These are phyloP conservation scores for Archaeoteleia sp. DNA, from an alignment of 2,888 invertebrate genomes.

Conservation along the genomic window DNA sequence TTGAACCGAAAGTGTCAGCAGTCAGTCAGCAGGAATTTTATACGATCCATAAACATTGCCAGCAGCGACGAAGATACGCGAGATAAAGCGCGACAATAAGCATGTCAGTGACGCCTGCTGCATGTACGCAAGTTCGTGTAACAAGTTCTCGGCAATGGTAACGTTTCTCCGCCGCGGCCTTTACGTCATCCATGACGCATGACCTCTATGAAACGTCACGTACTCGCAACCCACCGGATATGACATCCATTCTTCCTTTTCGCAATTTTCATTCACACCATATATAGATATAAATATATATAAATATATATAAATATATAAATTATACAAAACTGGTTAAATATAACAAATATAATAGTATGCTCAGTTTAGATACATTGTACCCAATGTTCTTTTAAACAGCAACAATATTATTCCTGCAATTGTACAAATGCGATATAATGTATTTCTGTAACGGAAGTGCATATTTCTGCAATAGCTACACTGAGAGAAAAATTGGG, in stretches of 20 bases:
- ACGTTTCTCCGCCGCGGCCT: conserved; percentile 59
- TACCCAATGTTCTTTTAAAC: too few relatives aligned
- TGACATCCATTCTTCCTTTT: conserved; percentile 41
- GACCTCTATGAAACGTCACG: conserved; percentile 65
- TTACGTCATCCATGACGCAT: conserved; percentile 66
- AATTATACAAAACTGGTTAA: too few relatives aligned
- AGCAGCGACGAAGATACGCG: conserved; percentile 23
- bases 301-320: too few relatives aligned
- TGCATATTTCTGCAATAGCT: too few relatives aligned
- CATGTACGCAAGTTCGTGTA: conserved; percentile 63
- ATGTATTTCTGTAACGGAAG: too few relatives aligned
- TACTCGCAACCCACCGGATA: conserved; percentile 53
- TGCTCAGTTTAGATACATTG: too few relatives aligned
- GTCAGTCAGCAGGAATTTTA: too few relatives aligned
- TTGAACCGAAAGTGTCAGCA: too few relatives aligned
- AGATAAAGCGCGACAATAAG: conserved; percentile 33
- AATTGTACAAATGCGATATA: too few relatives aligned
- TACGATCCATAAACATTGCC: conserved; percentile 7
- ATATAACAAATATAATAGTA: too few relatives aligned
- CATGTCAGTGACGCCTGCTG: conserved; percentile 30
- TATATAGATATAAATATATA: conserved; percentile 26
- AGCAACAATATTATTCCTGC: too few relatives aligned
- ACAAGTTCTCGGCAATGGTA: conserved; percentile 68
- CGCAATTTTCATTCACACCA: conserved; percentile 39
- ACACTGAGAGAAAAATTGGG: too few relatives aligned